These are phyloP conservation scores for Oxyruncus cristatus DNA, from an alignment of 2,113 vertebrate species.

Conservation along the genomic window DNA sequence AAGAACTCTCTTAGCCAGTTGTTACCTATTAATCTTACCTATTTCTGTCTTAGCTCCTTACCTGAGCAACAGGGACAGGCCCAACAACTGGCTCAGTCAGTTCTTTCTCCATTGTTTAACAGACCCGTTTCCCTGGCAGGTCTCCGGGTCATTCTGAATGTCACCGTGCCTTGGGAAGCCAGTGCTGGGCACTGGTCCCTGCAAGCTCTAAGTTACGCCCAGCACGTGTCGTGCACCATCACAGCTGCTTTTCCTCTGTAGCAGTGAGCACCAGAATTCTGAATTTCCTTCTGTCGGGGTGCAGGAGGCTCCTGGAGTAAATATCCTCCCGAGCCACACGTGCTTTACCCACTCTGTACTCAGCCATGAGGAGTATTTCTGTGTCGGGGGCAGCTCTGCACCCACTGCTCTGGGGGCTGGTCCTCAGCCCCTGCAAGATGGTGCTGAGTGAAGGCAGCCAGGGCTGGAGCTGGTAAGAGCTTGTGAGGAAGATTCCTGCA, in stretches of 20 bases:
- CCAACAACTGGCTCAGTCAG: not conserved
- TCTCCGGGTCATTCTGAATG: not conserved
- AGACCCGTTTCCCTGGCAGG: not conserved
- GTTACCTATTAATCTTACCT: not conserved
- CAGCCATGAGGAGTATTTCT: not conserved
- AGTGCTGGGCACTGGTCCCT: not conserved
- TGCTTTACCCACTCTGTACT: not conserved
- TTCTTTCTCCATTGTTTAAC: not conserved
- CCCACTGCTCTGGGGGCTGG: not conserved
- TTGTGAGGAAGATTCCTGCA: not conserved
- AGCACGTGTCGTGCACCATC: not conserved
- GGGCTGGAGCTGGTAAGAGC: not conserved
- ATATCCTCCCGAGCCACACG: not conserved
- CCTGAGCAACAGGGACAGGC: not conserved
- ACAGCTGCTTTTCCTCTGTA: not conserved
- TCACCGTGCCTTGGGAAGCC: not conserved
- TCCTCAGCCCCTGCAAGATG: not conserved
- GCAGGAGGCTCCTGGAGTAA: not conserved
- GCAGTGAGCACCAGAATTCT: not conserved
- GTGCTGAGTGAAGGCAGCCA: not conserved
- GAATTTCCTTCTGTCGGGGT: conserved; percentile 14
- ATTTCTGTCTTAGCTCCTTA: not conserved
- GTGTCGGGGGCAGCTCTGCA: not conserved
- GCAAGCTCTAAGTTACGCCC: not conserved
- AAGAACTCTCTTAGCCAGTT: not conserved